Evolutionary conservation across 2,797 vertebrate species (phyloP), one percentile per base, ranked within the genome.

Genomic region (Chelon auratus): DNA sequence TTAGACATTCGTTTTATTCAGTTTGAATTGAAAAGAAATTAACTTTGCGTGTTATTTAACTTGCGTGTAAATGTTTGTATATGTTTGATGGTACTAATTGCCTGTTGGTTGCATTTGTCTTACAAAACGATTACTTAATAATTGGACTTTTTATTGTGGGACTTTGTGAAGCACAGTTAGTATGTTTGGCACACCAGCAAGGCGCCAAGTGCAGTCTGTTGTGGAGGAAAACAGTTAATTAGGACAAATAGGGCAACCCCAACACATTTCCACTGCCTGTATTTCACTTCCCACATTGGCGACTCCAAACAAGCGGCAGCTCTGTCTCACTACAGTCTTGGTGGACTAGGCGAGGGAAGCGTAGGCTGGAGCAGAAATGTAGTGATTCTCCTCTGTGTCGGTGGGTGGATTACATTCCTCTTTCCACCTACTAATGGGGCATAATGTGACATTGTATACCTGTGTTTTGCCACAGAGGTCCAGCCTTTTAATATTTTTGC

Each of bases 251-350:
- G 68, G 58, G 72, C 51, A 61, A 69, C 65, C 78, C 68, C 75
- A 79, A 86, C 78, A 79, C 60, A 75, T 87, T 78, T 84, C 54
- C 70, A 71, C 52, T 13, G 60, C 60, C 37, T 57, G 53, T 62
- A 59, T 84, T 80, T 65, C 61, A 50, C 84, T 81, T 76, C 83
- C 78, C 76, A 86, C 77, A 37, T 52, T 65, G 62, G 64, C 72
- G 78, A 36, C 68, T 52, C 54, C 36, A 75, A 63, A 87, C 73
- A 72, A 75, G 70, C 75, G 82, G 62, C 51, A 50, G 39, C 60
- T 78, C 72, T 78, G 70, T 84, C 80, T 85, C 2, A 7, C n/a
- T 30, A 18, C 20, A 9, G 68, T 75, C 83, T 86, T 81, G 8
- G 50, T 13, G 69, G 73, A 69, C 68, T 51, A 24, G 0, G 61